phyloP scores from a whole-genome alignment of 2,888 invertebrate species.

The Thalpophila matura region DNA sequence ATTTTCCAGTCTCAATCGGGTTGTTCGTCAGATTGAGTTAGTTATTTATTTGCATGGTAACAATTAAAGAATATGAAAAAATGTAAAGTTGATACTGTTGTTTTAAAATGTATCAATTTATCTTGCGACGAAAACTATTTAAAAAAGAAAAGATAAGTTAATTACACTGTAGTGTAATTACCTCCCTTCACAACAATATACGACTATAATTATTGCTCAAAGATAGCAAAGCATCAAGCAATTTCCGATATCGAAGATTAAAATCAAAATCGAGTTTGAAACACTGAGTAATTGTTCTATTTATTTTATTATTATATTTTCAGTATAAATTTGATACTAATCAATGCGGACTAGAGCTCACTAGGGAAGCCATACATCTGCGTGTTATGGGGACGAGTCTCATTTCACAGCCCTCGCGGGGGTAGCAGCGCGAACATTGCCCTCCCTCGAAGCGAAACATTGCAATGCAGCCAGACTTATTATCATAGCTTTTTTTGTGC shows the following conservation, averaged over 20 bases:
- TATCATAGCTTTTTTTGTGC: conserved; percentile 30
- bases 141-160: too few relatives aligned
- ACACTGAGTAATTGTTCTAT: background rate
- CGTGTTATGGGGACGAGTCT: conserved; percentile 59
- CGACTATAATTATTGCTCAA: background rate
- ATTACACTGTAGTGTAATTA: background rate
- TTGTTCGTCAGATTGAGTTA: conserved; percentile 6
- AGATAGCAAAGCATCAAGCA: conserved; percentile 3
- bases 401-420: conserved; percentile 56
- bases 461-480: conserved; percentile 51
- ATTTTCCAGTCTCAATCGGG: background rate
- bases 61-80: background rate
- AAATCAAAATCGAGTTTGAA: background rate
- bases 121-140: background rate
- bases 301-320: conserved; percentile 19
- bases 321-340: conserved; percentile 41
- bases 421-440: conserved; percentile 38
- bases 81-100: background rate
- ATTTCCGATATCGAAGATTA: background rate
- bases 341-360: conserved; percentile 44
- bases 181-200: background rate
- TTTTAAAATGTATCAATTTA: background rate
- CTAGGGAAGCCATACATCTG: conserved; percentile 56
- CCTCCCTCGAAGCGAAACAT: conserved; percentile 44
- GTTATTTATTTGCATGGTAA: conserved; percentile 7